Base-by-base conservation (phyloP, 2,113 vertebrate genomes). In the Ammodytes dubius region DNA sequence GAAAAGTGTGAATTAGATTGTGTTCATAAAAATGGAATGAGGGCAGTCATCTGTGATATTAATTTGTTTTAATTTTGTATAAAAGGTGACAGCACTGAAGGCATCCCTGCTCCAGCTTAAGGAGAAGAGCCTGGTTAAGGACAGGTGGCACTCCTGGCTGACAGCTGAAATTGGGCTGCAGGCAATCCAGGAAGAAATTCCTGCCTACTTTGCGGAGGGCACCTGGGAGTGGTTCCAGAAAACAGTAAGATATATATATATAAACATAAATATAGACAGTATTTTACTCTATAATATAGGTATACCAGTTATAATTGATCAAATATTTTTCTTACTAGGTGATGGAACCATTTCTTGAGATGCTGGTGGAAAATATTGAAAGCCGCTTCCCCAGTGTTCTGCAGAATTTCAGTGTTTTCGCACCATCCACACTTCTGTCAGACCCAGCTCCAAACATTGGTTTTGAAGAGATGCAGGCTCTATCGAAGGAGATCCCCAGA, bases 81-180 rank as follows among this genome's bases (percentile, higher is more conserved):
- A n/a, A n/a, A n/a, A n/a, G 9, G 65, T 68, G 7, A 64, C 61
- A 40, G 5, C 53, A 49, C 15, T 53, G 9, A 53, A n/a, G 8
- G 10, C 35, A 52, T 52, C 15, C 9, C 15, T 40, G 56, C 5
- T 27, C 27, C 19, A 66, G 50, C 58, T 47, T 15, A 69, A 14
- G 37, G 58, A 60, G 39, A 61, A 39, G 50, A 72, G 52, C 63
- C 72, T 52, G 52, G 52, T 73, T 10, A 47, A 43, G 27, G 43
- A 49, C 15, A 1, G 5, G 70, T 52, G 4, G 69, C 37, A 50
- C 37, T 43, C 15, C n/a, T 19, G 27, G 45, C 56, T 39, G 15
- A 43, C 37, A 15, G 39, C 37, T 50, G 52, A 66, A 59, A 17
- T 53, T 60, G 70, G 35, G 37, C 35, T 68, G 14, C 47, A 59